phyloP scores from a whole-genome alignment of 2,113 vertebrate genomes.

The Sylvia atricapilla region DNA sequence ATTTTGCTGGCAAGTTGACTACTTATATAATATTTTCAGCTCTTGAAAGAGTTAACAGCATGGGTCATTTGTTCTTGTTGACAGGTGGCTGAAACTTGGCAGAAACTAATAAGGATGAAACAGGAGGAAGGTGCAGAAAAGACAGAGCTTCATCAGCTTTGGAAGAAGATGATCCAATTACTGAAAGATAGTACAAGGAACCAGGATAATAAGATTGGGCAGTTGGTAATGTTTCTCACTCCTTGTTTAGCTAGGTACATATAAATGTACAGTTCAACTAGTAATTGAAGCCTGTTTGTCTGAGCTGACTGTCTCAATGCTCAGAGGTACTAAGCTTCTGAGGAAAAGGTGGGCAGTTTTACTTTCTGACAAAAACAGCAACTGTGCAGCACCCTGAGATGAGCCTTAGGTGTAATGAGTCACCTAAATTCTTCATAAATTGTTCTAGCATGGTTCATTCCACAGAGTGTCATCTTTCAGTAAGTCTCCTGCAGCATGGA shows the following conservation, averaged over 20 bases:
- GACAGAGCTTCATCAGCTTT: slow-evolving; percentile 82
- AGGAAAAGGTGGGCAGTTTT: not conserved
- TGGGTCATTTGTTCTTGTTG: not conserved
- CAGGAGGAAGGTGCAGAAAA: slow-evolving; percentile 79
- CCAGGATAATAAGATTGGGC: slow-evolving; percentile 82
- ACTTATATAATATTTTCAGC: accelerated
- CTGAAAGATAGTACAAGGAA: slow-evolving; percentile 73
- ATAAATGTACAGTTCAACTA: not conserved
- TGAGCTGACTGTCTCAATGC: not conserved
- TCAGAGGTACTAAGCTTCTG: not conserved
- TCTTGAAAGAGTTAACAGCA: not conserved
- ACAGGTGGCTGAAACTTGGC: slow-evolving; percentile 84
- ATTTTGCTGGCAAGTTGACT: not conserved
- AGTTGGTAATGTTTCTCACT: slow-evolving; percentile 74
- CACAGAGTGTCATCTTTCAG: not conserved
- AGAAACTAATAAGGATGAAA: slow-evolving; percentile 78
- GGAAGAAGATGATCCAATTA: slow-evolving; percentile 83
- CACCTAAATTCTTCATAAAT: not conserved
- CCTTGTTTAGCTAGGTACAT: not conserved
- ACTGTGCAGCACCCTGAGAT: too few species aligned
- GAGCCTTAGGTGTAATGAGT: not conserved
- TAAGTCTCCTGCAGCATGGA: not conserved
- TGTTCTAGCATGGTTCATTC: not conserved
- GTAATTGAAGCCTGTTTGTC: not conserved
- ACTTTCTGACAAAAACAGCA: not conserved